Evolutionary conservation across 2,113 vertebrate genomes (phyloP), one percentile per base, ranked within the genome.

Genomic region (Colinus virginianus): DNA sequence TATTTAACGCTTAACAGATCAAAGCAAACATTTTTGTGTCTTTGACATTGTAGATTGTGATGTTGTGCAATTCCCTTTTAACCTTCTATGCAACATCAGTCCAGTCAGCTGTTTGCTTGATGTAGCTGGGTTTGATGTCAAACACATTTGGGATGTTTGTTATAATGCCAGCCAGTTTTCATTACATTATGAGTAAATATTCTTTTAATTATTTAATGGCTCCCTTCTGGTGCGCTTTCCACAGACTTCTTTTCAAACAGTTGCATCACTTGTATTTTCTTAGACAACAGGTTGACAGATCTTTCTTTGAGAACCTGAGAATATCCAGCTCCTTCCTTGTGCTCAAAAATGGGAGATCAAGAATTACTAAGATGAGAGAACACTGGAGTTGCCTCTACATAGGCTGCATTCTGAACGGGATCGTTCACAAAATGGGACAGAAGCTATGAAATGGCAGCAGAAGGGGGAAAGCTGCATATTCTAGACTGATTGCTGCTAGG

Each of bases 321-420:
- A 76, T 22, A 32, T 20, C 11, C 19, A 17, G 10, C 15, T 45
- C 30, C 23, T 43, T 55, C 9, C 36, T 28, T 40, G 45, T 69
- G 45, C 23, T 23, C 9, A 13, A 25, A 34, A 23, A n/a, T 45
- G 40, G 13, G 43, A 61, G 22, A 36, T 9, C 56, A 76, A 38
- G n/a, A 61, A 61, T 48, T 61, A 36, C n/a, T 48, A 13, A 34
- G 32, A 34, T 22, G 25, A 21, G 15, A 55, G n/a, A 53, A 68
- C 32, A 20, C 40, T 12, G 19, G 13, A 48, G 63, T 55, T 49
- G 48, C 46, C 28, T 70, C 7, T 19, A 40, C 0, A 0, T 14
- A 17, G 53, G 58, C 22, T 17, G 11, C 18, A 66, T 59, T 86
- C 46, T 40, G 40, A n/a, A 82, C n/a, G 9, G 9, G 22, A 48